Evolutionary conservation across 2,888 invertebrate genomes (phyloP), one percentile per base, ranked within the genome.

Genomic region (Synanthedon vespiformis): DNA sequence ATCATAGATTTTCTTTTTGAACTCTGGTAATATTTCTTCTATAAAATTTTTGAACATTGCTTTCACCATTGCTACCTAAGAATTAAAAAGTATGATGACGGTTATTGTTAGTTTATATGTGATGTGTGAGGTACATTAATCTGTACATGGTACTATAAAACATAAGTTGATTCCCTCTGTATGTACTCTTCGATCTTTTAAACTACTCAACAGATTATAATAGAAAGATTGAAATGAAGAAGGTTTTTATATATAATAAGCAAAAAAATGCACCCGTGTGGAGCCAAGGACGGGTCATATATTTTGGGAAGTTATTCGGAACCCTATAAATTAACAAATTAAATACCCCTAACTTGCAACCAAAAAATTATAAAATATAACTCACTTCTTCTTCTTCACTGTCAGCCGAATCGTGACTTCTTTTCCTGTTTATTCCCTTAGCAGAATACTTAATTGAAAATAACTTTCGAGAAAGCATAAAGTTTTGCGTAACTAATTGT

Each of bases 331-430:
- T 27, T 3, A 34, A 34, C 34, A 34, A 34, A 10, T 34, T 34
- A 34, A 2, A 2, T 1, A 3, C 18, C 8, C 27, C 27, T 27
- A 27, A 27, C 2, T 10, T 34, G 34, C 8, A 2, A 34, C 10
- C 34, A 2, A 34, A 34, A n/a, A 10, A 34, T 34, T 34, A 34
- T 34, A 34, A 34, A 34, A 34, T 34, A 34, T 34, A 34, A 61
- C 67, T 59, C 63, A 84, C 86, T 63, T 82, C 82, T 56, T 66
- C 59, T 49, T 66, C 59, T 49, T 64, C 54, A 41, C 68, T 55
- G 34, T 57, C 54, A 49, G 66, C 59, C 41, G 62, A 61, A 22
- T 62, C 58, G 40, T 56, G 57, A 52, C 56, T 62, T 53, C 78
- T 70, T 63, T 77, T 84, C 56, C 72, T 72, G 47, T 55, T 66